phyloP scores from a whole-genome alignment of 2,888 invertebrate genomes.

The Hanleya hanleyi region DNA sequence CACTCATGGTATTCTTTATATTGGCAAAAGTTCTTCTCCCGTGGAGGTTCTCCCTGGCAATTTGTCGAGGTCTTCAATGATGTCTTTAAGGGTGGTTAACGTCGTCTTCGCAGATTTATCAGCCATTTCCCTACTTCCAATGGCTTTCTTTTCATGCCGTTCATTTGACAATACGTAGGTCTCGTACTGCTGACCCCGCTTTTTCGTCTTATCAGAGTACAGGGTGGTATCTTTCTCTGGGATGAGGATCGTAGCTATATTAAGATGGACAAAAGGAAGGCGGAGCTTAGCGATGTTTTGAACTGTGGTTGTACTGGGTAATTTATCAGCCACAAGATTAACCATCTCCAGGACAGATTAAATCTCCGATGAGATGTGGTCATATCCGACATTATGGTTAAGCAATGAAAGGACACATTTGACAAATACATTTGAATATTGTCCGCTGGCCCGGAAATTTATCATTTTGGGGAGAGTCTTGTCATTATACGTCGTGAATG shows the following conservation, averaged over 20 bases:
- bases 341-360: conserved; percentile 22
- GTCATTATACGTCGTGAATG: too few species aligned
- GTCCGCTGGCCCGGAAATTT: too few species aligned
- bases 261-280: conserved; percentile 24
- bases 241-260: conserved; percentile 11
- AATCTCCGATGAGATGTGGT: conserved; percentile 35
- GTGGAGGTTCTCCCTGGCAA: background rate
- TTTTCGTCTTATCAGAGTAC: conserved; percentile 41
- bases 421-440: conserved; percentile 1
- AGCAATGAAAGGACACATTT: conserved; percentile 37
- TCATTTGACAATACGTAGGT: conserved; percentile 32
- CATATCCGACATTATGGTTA: conserved; percentile 30
- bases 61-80: background rate
- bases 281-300: conserved; percentile 34
- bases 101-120: too few species aligned
- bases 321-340: conserved; percentile 23
- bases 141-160: conserved; percentile 26
- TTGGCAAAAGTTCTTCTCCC: background rate
- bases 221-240: conserved; percentile 23
- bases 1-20: background rate
- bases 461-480: too few species aligned
- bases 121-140: conserved; percentile 31
- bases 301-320: conserved; percentile 31
- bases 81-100: background rate
- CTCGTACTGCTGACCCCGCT: conserved; percentile 32